Percentiles rank a stretch among this genome's conserved stretches.
These are phyloP conservation scores for Metopia argyrocephala DNA, from an alignment of 2,888 invertebrate genomes.

Conservation along the genomic window DNA sequence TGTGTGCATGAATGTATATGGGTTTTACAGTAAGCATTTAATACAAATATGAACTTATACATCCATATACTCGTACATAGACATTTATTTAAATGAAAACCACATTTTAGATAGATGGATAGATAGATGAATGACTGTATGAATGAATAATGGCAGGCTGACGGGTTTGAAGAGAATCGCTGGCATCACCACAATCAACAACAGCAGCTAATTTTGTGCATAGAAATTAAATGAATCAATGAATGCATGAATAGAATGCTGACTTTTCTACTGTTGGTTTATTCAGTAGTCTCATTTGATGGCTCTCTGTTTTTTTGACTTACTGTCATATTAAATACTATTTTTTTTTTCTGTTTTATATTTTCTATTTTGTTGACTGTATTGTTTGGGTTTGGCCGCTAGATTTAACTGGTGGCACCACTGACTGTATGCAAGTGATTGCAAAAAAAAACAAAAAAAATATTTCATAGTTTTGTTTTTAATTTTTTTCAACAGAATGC, in stretches of 20 bases:
- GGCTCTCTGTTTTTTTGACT: too few relatives aligned
- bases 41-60: too few relatives aligned
- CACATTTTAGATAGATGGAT: background rate
- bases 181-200: too few relatives aligned
- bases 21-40: too few relatives aligned
- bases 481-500: background rate
- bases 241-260: background rate
- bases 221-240: background rate
- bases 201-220: slow-evolving; percentile 7
- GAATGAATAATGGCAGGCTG: slow-evolving; percentile 11
- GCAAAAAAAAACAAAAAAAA: too few relatives aligned
- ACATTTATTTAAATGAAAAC: slow-evolving; percentile 15
- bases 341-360: too few relatives aligned
- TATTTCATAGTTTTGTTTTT: background rate
- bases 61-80: too few relatives aligned
- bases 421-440: slow-evolving; percentile 27
- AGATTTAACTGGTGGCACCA: background rate
- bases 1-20: background rate
- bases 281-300: too few relatives aligned
- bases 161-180: slow-evolving; percentile 3
- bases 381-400: too few relatives aligned
- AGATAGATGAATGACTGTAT: background rate
- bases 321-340: too few relatives aligned
- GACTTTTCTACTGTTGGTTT: too few relatives aligned
- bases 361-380: too few relatives aligned